phyloP scores from a whole-genome alignment of 2,888 invertebrate genomes.

The Lamproptera curius region DNA sequence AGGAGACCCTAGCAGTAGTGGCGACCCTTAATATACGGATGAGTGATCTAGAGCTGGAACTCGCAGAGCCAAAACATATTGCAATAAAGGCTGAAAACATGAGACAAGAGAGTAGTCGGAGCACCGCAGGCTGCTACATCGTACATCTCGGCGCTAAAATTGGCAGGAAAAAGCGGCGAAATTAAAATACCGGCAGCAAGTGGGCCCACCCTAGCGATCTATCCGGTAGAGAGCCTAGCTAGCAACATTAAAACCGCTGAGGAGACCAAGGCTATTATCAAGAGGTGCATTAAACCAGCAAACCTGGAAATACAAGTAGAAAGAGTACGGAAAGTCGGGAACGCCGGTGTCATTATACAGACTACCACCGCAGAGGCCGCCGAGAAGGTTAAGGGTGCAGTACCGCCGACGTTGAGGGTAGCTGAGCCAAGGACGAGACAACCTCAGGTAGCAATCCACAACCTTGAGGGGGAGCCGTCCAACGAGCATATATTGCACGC shows the following conservation, averaged over 20 bases:
- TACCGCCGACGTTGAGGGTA: background rate
- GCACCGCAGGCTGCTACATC: too few relatives aligned
- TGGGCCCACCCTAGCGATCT: background rate
- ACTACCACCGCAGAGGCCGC: background rate
- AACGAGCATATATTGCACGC: background rate
- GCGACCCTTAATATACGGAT: background rate
- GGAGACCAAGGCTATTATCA: constrained; percentile 1
- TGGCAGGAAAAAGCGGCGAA: background rate
- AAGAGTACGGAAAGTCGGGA: background rate
- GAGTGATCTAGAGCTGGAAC: background rate
- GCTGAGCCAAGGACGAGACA: background rate
- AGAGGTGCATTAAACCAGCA: background rate
- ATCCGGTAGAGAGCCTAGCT: background rate
- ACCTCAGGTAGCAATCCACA: background rate
- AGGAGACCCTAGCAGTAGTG: background rate
- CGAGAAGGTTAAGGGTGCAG: background rate
- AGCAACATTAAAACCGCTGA: background rate
- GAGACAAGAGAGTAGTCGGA: too few relatives aligned
- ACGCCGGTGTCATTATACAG: constrained; percentile 5
- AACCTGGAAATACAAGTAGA: background rate
- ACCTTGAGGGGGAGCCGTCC: background rate
- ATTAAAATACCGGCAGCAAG: background rate
- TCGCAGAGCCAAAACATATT: background rate
- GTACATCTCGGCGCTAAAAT: background rate
- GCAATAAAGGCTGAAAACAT: background rate